A percentile compares a stretch with the other conserved stretches of the same genome.
phyloP scores from a whole-genome alignment of 2,888 invertebrate genomes.

The Andrena praecox region DNA sequence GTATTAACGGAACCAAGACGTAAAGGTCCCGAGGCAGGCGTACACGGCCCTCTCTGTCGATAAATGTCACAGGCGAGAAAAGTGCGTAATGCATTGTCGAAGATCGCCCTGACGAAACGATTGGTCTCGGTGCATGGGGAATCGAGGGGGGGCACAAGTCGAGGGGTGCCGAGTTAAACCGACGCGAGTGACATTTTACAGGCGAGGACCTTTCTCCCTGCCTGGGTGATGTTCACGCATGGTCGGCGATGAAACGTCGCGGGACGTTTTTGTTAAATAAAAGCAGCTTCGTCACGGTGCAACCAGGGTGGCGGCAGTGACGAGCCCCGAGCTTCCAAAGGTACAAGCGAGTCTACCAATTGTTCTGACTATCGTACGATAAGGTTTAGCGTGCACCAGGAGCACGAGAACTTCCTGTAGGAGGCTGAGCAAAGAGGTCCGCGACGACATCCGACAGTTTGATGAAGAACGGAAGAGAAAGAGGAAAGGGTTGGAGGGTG shows the following conservation, averaged over 20 bases:
- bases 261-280: slow-evolving; percentile 23
- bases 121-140: slow-evolving; percentile 63
- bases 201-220: slow-evolving; percentile 29
- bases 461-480: slow-evolving; percentile 22
- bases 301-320: slow-evolving; percentile 3
- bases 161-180: slow-evolving; percentile 36
- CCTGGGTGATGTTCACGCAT: slow-evolving; percentile 31
- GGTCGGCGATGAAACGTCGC: slow-evolving; percentile 45
- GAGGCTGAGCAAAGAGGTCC: not conserved
- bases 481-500: not conserved
- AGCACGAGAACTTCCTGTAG: not conserved
- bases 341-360: not conserved
- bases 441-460: not conserved
- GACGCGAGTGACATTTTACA: slow-evolving; percentile 53
- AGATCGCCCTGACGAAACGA: slow-evolving; percentile 70
- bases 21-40: slow-evolving; percentile 11
- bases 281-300: slow-evolving; percentile 4
- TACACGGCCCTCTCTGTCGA: slow-evolving; percentile 22
- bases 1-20: slow-evolving; percentile 7
- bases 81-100: slow-evolving; percentile 60
- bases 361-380: not conserved
- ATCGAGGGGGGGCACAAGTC: slow-evolving; percentile 31
- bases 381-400: not conserved
- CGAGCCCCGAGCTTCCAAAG: not conserved
- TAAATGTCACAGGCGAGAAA: slow-evolving; percentile 60